Conservation (phyloP, 2,113 vertebrate species). For the Syrmaticus mikado region DNA sequence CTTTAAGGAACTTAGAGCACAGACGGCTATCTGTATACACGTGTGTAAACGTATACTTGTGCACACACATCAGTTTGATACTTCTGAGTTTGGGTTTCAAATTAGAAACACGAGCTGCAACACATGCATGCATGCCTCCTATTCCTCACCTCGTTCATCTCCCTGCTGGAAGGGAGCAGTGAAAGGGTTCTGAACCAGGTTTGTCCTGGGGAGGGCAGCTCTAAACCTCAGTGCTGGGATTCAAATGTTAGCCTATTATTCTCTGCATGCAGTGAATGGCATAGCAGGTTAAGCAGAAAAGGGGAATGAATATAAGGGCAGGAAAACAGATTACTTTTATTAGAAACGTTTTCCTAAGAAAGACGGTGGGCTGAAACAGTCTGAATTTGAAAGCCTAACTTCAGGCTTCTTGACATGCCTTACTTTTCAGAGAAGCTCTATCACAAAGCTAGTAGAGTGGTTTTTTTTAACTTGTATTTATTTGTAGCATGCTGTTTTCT, state of each 20-base stretch:
- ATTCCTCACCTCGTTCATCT: neutral
- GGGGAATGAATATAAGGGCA: neutral
- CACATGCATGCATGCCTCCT: neutral
- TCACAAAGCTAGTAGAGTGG: neutral
- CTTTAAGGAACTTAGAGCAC: neutral
- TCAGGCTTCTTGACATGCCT: neutral
- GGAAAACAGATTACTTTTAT: neutral
- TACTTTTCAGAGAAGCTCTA: neutral
- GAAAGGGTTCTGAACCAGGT: neutral
- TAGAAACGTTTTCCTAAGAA: neutral
- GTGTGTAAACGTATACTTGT: too few relatives aligned
- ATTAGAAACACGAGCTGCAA: accelerated
- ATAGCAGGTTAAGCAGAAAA: neutral
- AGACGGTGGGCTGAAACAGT: neutral
- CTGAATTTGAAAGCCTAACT: neutral
- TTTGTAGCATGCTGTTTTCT: neutral
- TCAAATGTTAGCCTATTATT: neutral
- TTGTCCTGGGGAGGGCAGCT: neutral
- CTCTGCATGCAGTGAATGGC: neutral
- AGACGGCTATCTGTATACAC: neutral
- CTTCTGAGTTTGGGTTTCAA: neutral
- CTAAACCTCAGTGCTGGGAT: neutral
- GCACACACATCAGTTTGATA: accelerated
- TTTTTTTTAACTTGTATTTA: accelerated
- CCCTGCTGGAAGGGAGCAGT: neutral